Evolutionary conservation across 2,888 invertebrate genomes (phyloP), one percentile per base, ranked within the genome.

Genomic region (Sesia apiformis): DNA sequence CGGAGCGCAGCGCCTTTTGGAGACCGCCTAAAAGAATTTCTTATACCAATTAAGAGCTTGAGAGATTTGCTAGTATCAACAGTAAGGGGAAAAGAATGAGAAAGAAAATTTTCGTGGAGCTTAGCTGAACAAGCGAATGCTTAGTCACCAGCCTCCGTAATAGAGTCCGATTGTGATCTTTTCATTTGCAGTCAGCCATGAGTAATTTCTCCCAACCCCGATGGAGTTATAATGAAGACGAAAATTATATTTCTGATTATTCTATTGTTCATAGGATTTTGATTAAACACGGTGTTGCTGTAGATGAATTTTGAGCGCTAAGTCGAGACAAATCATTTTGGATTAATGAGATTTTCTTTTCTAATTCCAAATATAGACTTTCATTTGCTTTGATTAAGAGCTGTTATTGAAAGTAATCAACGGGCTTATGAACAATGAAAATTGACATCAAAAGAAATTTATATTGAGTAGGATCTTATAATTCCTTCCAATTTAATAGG

Each of bases 161-260:
- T 81, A 72, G 71, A 66, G 64, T 60, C 59, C 69, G 85, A 87
- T 87, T 85, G 79, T 74, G 79, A 87, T 86, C 84, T 84, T 84
- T 84, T 83, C 84, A 83, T 86, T 83, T 81, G 78, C 82, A 83
- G 76, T 75, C 73, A 78, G 72, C 79, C 76, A 74, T 78, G 71
- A 81, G 78, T 80, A 80, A 83, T 81, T 76, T 63, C 66, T 58
- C 60, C 63, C 67, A 63, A 55, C 69, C 67, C 62, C 72, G 71
- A 78, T 77, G 71, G 74, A 77, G 76, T 81, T 81, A 81, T 83
- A 84, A 83, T 78, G 79, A 82, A 82, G 72, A 74, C 67, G 75
- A 77, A 79, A 84, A 84, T 84, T 78, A 75, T 76, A 78, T 78
- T 77, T 77, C 78, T 81, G 81, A 85, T 82, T 82, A 78, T 73